Percentiles rank a stretch among this genome's conserved stretches.
Conservation (phyloP, 2,797 vertebrate genomes). For the Smutsia gigantea region DNA sequence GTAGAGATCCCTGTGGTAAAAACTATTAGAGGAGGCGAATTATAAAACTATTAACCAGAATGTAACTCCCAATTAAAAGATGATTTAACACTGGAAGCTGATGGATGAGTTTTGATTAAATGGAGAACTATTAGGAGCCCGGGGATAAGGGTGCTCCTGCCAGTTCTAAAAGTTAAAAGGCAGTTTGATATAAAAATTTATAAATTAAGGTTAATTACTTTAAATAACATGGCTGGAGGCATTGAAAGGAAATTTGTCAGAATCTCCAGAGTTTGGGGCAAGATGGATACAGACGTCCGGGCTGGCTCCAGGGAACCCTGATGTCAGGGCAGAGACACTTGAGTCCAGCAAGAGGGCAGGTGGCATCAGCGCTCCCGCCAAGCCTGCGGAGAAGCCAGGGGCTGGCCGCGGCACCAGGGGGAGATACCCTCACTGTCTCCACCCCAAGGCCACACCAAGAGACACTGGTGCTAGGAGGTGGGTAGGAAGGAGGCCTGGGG, state of each 20-base stretch:
- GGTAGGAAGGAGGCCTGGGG: background rate
- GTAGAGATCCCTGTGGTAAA: slow-evolving; percentile 96
- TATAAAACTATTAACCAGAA: slow-evolving; percentile 99
- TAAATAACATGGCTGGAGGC: slow-evolving; percentile 96
- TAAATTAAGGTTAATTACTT: slow-evolving; percentile 99
- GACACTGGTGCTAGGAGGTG: background rate
- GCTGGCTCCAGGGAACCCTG: slow-evolving; percentile 79
- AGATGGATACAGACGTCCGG: slow-evolving; percentile 88
- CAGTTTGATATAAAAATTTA: slow-evolving; percentile 97
- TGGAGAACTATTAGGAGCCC: slow-evolving; percentile 96
- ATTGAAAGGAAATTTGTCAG: slow-evolving; percentile 91
- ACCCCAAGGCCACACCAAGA: background rate
- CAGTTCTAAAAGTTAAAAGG: slow-evolving; percentile 95
- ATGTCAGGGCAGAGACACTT: slow-evolving; percentile 77
- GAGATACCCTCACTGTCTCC: background rate
- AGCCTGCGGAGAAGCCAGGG: background rate
- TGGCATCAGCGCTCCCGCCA: fast-evolving
- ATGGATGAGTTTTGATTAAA: slow-evolving; percentile 99
- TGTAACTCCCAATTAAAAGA: slow-evolving; percentile 99
- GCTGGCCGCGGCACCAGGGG: background rate
- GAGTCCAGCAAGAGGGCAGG: slow-evolving; percentile 50
- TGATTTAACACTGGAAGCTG: slow-evolving; percentile 99
- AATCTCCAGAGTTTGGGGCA: slow-evolving; percentile 92
- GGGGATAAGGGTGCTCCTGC: slow-evolving; percentile 94
- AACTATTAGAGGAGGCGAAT: slow-evolving; percentile 97